Evolutionary conservation across 2,797 vertebrate species (phyloP).

Genomic region (Caiman crocodilus): DNA sequence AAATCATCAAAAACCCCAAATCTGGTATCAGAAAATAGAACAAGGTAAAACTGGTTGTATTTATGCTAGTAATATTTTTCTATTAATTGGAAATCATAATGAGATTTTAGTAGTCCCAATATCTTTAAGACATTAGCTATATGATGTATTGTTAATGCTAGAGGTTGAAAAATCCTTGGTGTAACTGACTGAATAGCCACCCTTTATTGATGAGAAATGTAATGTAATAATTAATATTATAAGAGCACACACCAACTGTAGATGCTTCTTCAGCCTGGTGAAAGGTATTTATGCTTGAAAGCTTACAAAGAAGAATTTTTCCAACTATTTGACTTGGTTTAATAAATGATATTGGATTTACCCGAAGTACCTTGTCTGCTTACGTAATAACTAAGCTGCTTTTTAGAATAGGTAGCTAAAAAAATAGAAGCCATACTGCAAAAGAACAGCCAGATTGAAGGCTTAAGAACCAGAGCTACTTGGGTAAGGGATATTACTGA

Average conservation of each 20-base stretch:
- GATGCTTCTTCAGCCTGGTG: no score
- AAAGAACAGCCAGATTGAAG: not conserved
- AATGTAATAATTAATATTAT: not conserved
- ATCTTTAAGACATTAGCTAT: not conserved
- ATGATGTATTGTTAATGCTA: not conserved
- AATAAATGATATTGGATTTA: no score
- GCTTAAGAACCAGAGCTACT: not conserved
- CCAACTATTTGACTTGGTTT: no score
- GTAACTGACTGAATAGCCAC: not conserved
- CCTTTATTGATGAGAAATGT: not conserved
- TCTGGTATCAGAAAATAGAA: no score
- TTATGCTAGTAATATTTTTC: not conserved
- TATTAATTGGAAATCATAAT: not conserved
- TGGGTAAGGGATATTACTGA: not conserved
- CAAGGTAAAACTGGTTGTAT: no score
- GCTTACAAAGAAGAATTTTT: no score
- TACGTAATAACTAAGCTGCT: not conserved
- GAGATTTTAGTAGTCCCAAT: not conserved
- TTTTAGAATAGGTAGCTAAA: not conserved
- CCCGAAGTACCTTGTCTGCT: no score
- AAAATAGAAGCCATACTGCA: not conserved
- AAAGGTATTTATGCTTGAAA: no score
- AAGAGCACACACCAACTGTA: no score
- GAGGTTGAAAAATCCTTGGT: not conserved
- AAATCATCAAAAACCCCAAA: no score